phyloP scores from a whole-genome alignment of 2,888 invertebrate genomes.

The Spisula subtruncata region DNA sequence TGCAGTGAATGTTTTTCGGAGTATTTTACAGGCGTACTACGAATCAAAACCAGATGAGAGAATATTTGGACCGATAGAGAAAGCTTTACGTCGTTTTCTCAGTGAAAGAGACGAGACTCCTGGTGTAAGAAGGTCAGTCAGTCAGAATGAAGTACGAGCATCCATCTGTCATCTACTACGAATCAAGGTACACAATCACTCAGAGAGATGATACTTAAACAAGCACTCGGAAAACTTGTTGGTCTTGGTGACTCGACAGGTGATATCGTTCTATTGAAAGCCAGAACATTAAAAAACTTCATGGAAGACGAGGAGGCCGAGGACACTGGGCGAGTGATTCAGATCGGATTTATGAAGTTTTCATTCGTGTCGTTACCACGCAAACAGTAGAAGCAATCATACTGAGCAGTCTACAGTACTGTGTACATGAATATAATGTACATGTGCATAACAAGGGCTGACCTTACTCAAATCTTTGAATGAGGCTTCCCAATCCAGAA shows the following conservation, averaged over 20 bases:
- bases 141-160: neutral
- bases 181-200: neutral
- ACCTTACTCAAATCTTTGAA: neutral
- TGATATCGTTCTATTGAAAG: conserved; percentile 40
- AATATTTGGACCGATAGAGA: conserved; percentile 55
- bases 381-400: neutral
- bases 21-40: conserved; percentile 11
- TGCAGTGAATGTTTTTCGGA: no score
- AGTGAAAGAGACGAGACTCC: neutral
- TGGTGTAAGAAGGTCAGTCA: neutral
- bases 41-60: conserved; percentile 40
- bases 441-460: neutral
- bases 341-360: conserved; percentile 8
- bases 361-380: conserved; percentile 5
- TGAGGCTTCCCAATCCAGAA: no score
- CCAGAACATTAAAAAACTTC: conserved; percentile 55
- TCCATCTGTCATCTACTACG: conserved; percentile 43
- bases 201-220: conserved; percentile 14
- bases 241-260: conserved; percentile 24
- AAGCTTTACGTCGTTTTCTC: conserved; percentile 44
- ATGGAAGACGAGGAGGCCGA: conserved; percentile 41
- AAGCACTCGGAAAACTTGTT: conserved; percentile 45
- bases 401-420: no score
- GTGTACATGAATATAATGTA: no score
- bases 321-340: neutral